Percentiles rank a stretch among this genome's conserved stretches.
These are phyloP conservation scores for Sarcophaga rosellei DNA, from an alignment of 2,888 invertebrate genomes.

Conservation along the genomic window DNA sequence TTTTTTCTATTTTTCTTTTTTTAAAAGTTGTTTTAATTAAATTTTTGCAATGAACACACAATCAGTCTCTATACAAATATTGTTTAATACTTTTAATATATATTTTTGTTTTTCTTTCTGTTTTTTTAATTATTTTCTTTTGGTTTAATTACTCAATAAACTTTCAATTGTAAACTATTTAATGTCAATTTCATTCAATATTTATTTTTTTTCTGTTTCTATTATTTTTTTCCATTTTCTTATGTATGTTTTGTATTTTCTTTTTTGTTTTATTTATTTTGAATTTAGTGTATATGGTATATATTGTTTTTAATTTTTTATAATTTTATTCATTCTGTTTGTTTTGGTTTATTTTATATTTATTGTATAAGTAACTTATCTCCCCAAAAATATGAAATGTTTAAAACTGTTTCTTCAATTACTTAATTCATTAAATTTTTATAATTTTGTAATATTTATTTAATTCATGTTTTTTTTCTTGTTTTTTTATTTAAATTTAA, in stretches of 20 bases:
- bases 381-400: constrained; percentile 59
- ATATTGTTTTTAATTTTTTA: constrained; percentile 34
- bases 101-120: constrained; percentile 28
- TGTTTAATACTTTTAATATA: constrained; percentile 42
- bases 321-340: not conserved
- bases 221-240: not conserved
- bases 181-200: constrained; percentile 22
- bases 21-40: constrained; percentile 39
- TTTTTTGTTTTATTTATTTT: constrained; percentile 21
- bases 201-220: not conserved
- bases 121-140: constrained; percentile 10
- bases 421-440: constrained; percentile 16
- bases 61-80: constrained; percentile 73
- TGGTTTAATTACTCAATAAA: constrained; percentile 20
- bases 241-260: not conserved
- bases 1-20: constrained; percentile 32
- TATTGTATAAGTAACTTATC: constrained; percentile 54
- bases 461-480: not conserved
- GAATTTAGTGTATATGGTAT: constrained; percentile 22
- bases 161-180: constrained; percentile 54
- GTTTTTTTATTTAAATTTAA: constrained; percentile 16
- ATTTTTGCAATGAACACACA: constrained; percentile 71
- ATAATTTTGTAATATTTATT: constrained; percentile 2
- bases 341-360: constrained; percentile 33
- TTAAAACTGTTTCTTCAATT: constrained; percentile 5